Conservation (phyloP, 2,888 invertebrate species). For the Cyclophora punctaria region DNA sequence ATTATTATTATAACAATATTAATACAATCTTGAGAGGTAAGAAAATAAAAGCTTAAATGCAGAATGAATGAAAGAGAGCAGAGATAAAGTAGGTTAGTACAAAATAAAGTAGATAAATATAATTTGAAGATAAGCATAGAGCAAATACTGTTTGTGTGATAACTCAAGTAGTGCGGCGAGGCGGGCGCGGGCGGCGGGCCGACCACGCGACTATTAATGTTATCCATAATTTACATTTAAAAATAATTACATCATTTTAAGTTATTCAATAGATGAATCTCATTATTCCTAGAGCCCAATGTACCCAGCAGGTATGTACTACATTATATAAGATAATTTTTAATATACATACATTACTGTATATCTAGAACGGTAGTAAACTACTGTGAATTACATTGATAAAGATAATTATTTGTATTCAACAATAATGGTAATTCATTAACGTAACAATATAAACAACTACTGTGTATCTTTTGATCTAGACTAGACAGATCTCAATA, state of each 20-base stretch:
- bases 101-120: conserved; percentile 9
- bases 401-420: conserved; percentile 7
- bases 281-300: conserved; percentile 4
- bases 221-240: conserved; percentile 16
- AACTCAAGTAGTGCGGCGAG: conserved; percentile 26
- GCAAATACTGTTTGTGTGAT: conserved; percentile 32
- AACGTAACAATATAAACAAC: conserved; percentile 1
- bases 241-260: conserved; percentile 26
- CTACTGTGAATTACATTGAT: conserved; percentile 4
- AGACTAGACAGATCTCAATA: neutral
- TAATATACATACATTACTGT: conserved; percentile 5
- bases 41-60: conserved; percentile 27
- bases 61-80: conserved; percentile 24
- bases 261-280: neutral
- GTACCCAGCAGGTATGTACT: conserved; percentile 10
- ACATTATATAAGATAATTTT: neutral
- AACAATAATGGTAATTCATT: conserved; percentile 13
- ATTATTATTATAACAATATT: conserved; percentile 11
- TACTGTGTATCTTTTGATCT: neutral
- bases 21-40: conserved; percentile 4
- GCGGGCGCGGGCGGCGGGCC: conserved; percentile 6
- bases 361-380: neutral
- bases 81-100: conserved; percentile 4
- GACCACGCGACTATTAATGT: neutral
- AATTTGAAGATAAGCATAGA: conserved; percentile 19